phyloP scores from a whole-genome alignment of 2,113 vertebrate species.

The Stegostoma tigrinum region DNA sequence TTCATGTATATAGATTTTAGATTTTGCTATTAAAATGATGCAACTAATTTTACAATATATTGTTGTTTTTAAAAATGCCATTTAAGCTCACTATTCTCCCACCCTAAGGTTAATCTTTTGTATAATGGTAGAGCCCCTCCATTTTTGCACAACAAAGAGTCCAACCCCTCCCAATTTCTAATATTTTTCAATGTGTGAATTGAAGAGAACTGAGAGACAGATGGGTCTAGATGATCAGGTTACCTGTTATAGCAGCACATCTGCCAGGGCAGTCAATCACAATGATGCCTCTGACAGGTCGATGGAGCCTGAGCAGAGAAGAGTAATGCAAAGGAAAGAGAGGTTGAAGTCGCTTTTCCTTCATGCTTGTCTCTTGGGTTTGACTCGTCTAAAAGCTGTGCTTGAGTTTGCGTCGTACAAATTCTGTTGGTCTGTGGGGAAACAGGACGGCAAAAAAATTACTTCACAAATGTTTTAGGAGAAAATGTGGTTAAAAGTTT shows the following conservation, averaged over 20 bases:
- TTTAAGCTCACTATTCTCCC: conserved; percentile 48
- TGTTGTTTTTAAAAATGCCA: not conserved
- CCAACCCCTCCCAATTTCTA: conserved; percentile 63
- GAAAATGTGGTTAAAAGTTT: conserved; percentile 3
- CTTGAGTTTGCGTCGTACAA: conserved; percentile 64
- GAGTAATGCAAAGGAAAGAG: conserved; percentile 63
- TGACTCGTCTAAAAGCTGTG: conserved; percentile 61
- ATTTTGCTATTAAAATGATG: not conserved
- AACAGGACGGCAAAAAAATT: not conserved
- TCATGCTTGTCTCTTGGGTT: conserved; percentile 56
- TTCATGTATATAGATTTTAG: not conserved
- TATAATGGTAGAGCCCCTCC: conserved; percentile 55
- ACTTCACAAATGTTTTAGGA: too few species aligned
- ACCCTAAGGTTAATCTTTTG: conserved; percentile 49
- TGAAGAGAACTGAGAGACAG: conserved; percentile 93
- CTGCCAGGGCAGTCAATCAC: conserved; percentile 97
- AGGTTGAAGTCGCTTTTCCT: conserved; percentile 55
- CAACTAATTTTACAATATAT: conserved; percentile 16
- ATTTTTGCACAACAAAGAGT: conserved; percentile 53
- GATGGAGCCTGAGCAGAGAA: conserved; percentile 66
- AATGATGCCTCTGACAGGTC: conserved; percentile 79
- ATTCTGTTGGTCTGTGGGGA: conserved; percentile 49
- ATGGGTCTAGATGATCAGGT: conserved; percentile 97
- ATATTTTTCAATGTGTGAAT: conserved; percentile 91
- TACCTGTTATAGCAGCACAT: conserved; percentile 97